These are phyloP conservation scores for Rhaphigaster nebulosa DNA, from an alignment of 2,888 invertebrate genomes.

Conservation along the genomic window DNA sequence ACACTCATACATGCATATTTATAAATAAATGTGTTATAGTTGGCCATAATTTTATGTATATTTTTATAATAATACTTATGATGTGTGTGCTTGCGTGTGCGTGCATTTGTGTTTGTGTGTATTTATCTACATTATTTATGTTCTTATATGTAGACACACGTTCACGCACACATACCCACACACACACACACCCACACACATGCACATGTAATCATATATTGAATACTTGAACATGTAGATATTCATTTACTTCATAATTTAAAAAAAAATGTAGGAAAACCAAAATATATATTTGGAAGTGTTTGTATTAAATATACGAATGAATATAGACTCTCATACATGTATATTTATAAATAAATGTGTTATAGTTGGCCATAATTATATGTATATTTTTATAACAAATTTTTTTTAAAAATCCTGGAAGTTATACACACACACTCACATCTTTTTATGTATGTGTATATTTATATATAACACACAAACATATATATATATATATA, in stretches of 20 bases:
- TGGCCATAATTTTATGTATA: constrained; percentile 63
- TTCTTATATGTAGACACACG: background rate
- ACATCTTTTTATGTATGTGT: background rate
- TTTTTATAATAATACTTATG: constrained; percentile 60
- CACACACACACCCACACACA: background rate
- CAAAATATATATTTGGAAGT: constrained; percentile 20
- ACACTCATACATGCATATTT: constrained; percentile 53
- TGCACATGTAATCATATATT: constrained; percentile 11
- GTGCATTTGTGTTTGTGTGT: background rate
- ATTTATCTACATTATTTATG: background rate
- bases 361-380: constrained; percentile 63
- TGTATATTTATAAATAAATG: constrained; percentile 57
- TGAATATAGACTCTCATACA: constrained; percentile 51
- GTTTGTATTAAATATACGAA: constrained; percentile 30
- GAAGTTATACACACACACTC: background rate
- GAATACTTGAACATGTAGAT: constrained; percentile 23
- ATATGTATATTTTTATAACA: constrained; percentile 62
- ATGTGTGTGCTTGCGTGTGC: constrained; percentile 13
- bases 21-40: constrained; percentile 61
- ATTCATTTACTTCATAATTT: constrained; percentile 17
- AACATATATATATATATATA: background rate
- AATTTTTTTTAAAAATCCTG: constrained; percentile 14
- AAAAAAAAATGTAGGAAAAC: constrained; percentile 5
- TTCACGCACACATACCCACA: background rate
- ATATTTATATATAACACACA: background rate